Conservation (phyloP, 1,140 invertebrate genomes). For the Saxidomus purpurata region DNA sequence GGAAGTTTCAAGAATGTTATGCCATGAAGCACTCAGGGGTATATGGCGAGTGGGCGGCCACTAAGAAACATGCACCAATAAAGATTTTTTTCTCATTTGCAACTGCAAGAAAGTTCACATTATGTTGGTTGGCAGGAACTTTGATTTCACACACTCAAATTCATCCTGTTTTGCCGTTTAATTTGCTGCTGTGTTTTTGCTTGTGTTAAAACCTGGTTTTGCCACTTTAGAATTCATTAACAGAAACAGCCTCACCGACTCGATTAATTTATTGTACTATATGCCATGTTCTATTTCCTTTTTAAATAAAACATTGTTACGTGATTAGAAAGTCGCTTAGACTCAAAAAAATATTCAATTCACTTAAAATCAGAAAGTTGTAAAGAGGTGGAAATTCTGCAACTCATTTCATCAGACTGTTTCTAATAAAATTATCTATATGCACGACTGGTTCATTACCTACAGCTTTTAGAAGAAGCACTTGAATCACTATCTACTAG, state of each 20-base stretch:
- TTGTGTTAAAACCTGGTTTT: not conserved
- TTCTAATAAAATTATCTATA: conserved; percentile 31
- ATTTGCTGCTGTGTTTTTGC: not conserved
- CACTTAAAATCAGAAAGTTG: too few species aligned
- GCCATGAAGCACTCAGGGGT: not conserved
- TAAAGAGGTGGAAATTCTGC: not conserved
- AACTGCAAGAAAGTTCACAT: not conserved
- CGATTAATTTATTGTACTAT: not conserved
- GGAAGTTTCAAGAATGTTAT: not conserved
- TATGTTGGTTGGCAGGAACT: not conserved
- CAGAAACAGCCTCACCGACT: not conserved
- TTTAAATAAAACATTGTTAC: too few species aligned
- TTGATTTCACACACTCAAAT: not conserved
- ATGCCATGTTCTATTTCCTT: not conserved
- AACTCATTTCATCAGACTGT: not conserved
- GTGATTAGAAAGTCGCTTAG: too few species aligned
- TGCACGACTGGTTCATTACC: not conserved
- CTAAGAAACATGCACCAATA: not conserved
- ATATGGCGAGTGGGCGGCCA: not conserved
- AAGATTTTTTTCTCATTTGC: not conserved
- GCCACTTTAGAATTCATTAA: conserved; percentile 5
- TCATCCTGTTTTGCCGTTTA: not conserved
- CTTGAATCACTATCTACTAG: not conserved
- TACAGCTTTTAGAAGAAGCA: conserved; percentile 13
- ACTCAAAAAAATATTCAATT: too few species aligned